Evolutionary conservation across 2,113 vertebrate species (phyloP).

Genomic region (Neotoma lepida): DNA sequence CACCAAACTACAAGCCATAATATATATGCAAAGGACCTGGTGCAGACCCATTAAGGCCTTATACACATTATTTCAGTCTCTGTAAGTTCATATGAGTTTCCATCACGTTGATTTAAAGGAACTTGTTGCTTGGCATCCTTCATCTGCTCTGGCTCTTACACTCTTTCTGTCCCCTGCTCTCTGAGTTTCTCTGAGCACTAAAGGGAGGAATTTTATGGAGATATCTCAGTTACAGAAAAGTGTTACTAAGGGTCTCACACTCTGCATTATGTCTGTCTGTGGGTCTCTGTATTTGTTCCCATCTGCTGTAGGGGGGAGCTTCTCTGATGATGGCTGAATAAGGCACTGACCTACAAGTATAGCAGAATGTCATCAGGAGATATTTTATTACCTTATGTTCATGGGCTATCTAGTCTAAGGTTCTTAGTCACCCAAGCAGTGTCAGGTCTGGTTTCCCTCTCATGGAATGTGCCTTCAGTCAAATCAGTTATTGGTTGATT

Average conservation of each 20-base stretch:
- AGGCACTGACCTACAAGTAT: not conserved
- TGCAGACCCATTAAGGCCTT: no score
- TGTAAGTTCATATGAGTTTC: not conserved
- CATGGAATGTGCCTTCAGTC: not conserved
- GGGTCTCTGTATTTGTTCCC: not conserved
- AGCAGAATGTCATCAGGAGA: not conserved
- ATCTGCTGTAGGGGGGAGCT: not conserved
- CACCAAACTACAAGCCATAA: no score
- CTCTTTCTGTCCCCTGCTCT: not conserved
- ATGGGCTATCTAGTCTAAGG: not conserved
- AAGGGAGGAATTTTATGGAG: not conserved
- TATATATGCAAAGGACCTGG: no score
- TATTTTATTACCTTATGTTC: not conserved
- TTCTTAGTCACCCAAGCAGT: not conserved
- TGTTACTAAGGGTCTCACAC: not conserved
- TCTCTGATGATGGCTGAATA: not conserved
- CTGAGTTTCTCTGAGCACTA: not conserved
- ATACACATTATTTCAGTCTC: not conserved
- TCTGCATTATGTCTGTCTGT: not conserved
- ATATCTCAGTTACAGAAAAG: not conserved
- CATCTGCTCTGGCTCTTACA: no score
- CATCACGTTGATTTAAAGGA: not conserved
- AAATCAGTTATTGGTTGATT: not conserved
- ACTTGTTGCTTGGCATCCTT: not conserved
- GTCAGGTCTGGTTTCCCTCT: not conserved